Evolutionary conservation across 2,797 vertebrate species (phyloP).

Genomic region (Myripristis murdjan): DNA sequence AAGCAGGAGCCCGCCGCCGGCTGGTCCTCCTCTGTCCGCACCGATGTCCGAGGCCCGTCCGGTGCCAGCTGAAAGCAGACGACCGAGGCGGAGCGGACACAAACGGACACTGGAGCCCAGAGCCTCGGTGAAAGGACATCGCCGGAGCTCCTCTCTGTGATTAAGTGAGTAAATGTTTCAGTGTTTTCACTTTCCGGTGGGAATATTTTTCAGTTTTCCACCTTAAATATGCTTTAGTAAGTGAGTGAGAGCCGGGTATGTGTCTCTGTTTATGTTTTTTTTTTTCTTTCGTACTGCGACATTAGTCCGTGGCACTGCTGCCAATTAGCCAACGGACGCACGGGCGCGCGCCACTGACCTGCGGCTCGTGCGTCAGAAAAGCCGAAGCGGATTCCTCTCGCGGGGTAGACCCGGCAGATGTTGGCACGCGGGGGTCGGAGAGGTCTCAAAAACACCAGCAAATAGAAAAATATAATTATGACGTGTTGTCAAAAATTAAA

Average conservation of each 20-base stretch:
- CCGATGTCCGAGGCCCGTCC: constrained; percentile 67
- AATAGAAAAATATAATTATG: neutral
- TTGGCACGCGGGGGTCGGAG: constrained; percentile 48
- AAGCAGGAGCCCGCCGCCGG: constrained; percentile 66
- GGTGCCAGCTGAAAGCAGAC: constrained; percentile 52
- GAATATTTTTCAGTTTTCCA: neutral
- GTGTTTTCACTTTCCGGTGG: constrained; percentile 20
- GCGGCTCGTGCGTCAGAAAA: constrained; percentile 57
- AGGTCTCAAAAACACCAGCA: constrained; percentile 31
- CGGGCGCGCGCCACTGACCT: constrained; percentile 36
- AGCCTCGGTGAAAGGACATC: constrained; percentile 26
- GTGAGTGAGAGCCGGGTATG: too few relatives aligned
- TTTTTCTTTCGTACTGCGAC: constrained; percentile 69
- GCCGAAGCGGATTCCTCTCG: constrained; percentile 65
- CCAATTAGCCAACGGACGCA: constrained; percentile 74
- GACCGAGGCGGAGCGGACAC: constrained; percentile 46
- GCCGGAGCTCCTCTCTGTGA: constrained; percentile 44
- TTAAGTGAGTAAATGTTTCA: constrained; percentile 54
- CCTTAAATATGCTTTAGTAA: neutral
- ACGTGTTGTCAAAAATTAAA: too few relatives aligned
- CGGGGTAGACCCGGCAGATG: constrained; percentile 69
- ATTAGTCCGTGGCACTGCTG: constrained; percentile 68
- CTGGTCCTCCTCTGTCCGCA: constrained; percentile 42
- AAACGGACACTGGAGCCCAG: constrained; percentile 36
- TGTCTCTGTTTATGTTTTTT: constrained; percentile 5